Evolutionary conservation across 2,888 invertebrate genomes (phyloP), one percentile per base, ranked within the genome.

Genomic region (Helobdella robusta): DNA sequence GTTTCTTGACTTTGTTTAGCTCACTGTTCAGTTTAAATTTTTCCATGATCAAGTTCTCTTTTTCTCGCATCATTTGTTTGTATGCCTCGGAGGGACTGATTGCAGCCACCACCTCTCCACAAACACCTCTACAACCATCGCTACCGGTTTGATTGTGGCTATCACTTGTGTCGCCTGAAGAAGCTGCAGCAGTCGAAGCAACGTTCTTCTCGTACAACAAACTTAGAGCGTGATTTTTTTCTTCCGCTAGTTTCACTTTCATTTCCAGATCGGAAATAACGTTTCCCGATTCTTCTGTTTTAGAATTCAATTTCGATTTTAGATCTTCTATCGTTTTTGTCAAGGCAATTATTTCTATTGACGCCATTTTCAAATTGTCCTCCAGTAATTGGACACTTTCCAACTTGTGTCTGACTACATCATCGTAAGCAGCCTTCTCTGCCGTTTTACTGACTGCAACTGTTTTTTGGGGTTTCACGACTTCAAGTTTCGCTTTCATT

Each of bases 11-110:
- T 15, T 72, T 67, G 44, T 73, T 65, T 2, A 75, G 66, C 58
- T 76, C 74, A 44, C 74, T 73, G 8, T 68, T 67, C 18, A 76
- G 69, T 36, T 73, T 73, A 65, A 74, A 76, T 61, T 75, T 76
- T 58, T 76, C 73, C 15, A 72, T 72, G 52, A 75, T 71, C 64
- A 75, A 71, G n/a, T 67, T 70, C 48, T 77, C 73, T 11, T 76
- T 74, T 64, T 78, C 78, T 25, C 66, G 68, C 40, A 73, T 70
- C 35, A 78, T 64, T 23, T 70, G 70, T 48, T 73, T 73, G 48
- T 75, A 68, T 3, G 68, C 69, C 30, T 73, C 70, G 40, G 68
- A 67, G 44, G 60, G 40, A 11, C 44, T 40, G 20, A 60, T 44
- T 6, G 20, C 25, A 18, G 20, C 25, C 20, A n/a, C n/a, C 5